These are phyloP conservation scores for Pseudochromis fuscus DNA, from an alignment of 2,797 vertebrate genomes.

Conservation along the genomic window DNA sequence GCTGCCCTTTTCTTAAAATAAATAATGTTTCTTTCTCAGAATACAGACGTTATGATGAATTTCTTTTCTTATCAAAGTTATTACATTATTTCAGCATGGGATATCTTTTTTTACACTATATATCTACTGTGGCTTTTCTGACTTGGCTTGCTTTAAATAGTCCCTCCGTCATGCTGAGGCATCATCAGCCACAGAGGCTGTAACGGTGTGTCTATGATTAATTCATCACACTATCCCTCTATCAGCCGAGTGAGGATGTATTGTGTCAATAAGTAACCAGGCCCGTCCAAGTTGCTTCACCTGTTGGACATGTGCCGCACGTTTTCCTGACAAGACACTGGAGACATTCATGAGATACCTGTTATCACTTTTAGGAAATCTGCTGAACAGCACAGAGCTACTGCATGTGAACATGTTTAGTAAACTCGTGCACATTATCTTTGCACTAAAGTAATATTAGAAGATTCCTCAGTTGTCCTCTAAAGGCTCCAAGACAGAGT, in stretches of 20 bases:
- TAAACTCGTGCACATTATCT: too few species aligned
- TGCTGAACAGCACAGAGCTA: neutral
- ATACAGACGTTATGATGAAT: neutral
- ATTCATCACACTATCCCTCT: neutral
- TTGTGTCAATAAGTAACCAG: constrained; percentile 46
- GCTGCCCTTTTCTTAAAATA: constrained; percentile 24
- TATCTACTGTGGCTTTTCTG: constrained; percentile 1
- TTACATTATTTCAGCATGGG: neutral
- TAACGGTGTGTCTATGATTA: constrained; percentile 4
- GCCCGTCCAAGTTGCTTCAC: constrained; percentile 7
- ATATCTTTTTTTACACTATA: neutral
- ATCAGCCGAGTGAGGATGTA: constrained; percentile 5
- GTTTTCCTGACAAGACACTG: constrained; percentile 16
- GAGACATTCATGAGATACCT: constrained; percentile 9
- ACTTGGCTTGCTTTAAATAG: neutral
- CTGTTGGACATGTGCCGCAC: constrained; percentile 26
- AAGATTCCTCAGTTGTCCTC: too few species aligned
- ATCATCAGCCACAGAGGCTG: neutral
- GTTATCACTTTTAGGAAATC: constrained; percentile 19
- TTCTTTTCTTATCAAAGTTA: constrained; percentile 6
- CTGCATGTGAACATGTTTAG: too few species aligned
- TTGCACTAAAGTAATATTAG: too few species aligned
- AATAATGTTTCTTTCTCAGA: too few species aligned
- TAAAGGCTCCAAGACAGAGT: too few species aligned
- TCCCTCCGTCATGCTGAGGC: neutral